A percentile compares a stretch with the other conserved stretches of the same genome.
Evolutionary conservation across 2,888 invertebrate species (phyloP).

Genomic region (Chymomyza procnemis): DNA sequence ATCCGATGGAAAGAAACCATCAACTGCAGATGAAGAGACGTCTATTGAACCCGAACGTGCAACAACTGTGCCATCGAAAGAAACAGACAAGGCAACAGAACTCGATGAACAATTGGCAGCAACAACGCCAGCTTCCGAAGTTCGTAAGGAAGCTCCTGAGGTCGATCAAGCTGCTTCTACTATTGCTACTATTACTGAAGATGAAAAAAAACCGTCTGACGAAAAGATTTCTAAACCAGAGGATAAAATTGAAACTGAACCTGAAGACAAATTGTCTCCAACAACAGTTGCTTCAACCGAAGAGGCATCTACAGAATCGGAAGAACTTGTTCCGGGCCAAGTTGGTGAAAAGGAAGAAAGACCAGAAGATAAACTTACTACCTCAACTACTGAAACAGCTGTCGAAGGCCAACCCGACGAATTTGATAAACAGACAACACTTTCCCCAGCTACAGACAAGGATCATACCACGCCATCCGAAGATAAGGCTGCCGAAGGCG

Average conservation of each 20-base stretch:
- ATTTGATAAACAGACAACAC: slow-evolving; percentile 36
- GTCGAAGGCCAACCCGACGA: slow-evolving; percentile 23
- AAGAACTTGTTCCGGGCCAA: slow-evolving; percentile 17
- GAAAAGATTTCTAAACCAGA: slow-evolving; percentile 13
- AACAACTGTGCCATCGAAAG: neutral
- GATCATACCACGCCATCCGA: slow-evolving; percentile 23
- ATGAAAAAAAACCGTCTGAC: neutral
- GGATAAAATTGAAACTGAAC: slow-evolving; percentile 1
- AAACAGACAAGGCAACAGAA: neutral
- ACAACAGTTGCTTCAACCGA: slow-evolving; percentile 20
- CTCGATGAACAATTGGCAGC: slow-evolving; percentile 7
- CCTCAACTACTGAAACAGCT: slow-evolving; percentile 25
- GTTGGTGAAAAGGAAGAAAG: slow-evolving; percentile 4
- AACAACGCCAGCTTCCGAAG: slow-evolving; percentile 24
- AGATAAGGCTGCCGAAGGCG: slow-evolving; percentile 36
- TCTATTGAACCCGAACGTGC: slow-evolving; percentile 6
- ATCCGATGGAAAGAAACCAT: slow-evolving; percentile 26
- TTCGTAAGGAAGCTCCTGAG: slow-evolving; percentile 26
- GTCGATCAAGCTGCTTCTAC: slow-evolving; percentile 29
- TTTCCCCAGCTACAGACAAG: slow-evolving; percentile 30
- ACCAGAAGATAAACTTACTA: slow-evolving; percentile 32
- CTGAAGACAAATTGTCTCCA: slow-evolving; percentile 5
- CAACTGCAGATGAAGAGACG: slow-evolving; percentile 20
- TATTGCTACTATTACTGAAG: slow-evolving; percentile 20
- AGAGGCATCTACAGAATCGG: slow-evolving; percentile 44